Conservation (phyloP, 2,888 invertebrate genomes). For the Syrphus vitripennis region DNA sequence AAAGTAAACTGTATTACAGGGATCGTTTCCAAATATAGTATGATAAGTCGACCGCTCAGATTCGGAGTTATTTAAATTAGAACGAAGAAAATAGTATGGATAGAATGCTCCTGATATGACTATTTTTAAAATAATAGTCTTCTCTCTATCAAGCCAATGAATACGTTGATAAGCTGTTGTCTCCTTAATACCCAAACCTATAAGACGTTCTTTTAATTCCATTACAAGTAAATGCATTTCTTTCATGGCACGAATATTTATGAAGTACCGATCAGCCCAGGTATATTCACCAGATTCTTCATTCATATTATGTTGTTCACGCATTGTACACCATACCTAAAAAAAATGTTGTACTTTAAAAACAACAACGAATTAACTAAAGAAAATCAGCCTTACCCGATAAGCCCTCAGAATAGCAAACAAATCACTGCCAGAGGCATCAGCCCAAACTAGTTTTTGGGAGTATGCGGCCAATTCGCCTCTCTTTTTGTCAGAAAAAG, state of each 20-base stretch:
- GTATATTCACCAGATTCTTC: slow-evolving; percentile 81
- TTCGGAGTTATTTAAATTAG: slow-evolving; percentile 82
- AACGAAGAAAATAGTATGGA: slow-evolving; percentile 92
- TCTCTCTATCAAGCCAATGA: slow-evolving; percentile 82
- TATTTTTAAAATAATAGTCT: slow-evolving; percentile 86
- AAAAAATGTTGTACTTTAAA: background rate
- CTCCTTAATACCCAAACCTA: slow-evolving; percentile 84
- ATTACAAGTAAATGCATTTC: slow-evolving; percentile 88
- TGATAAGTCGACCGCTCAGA: slow-evolving; percentile 87
- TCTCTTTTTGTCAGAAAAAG: slow-evolving; percentile 85
- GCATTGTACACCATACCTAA: slow-evolving; percentile 87
- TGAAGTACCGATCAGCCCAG: slow-evolving; percentile 88
- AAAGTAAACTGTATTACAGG: slow-evolving; percentile 88
- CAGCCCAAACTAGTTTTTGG: slow-evolving; percentile 90
- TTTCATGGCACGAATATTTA: slow-evolving; percentile 87
- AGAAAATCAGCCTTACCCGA: slow-evolving; percentile 81
- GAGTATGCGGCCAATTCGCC: slow-evolving; percentile 86
- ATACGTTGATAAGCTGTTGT: slow-evolving; percentile 81
- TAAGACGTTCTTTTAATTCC: slow-evolving; percentile 87
- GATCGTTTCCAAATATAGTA: slow-evolving; percentile 87
- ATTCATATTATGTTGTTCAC: slow-evolving; percentile 83
- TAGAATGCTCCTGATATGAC: slow-evolving; percentile 88
- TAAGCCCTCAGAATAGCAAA: slow-evolving; percentile 91
- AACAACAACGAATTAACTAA: background rate
- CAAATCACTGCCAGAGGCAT: slow-evolving; percentile 90